Evolutionary conservation across 2,113 vertebrate species (phyloP).

Genomic region (Pogonocichla stellata): DNA sequence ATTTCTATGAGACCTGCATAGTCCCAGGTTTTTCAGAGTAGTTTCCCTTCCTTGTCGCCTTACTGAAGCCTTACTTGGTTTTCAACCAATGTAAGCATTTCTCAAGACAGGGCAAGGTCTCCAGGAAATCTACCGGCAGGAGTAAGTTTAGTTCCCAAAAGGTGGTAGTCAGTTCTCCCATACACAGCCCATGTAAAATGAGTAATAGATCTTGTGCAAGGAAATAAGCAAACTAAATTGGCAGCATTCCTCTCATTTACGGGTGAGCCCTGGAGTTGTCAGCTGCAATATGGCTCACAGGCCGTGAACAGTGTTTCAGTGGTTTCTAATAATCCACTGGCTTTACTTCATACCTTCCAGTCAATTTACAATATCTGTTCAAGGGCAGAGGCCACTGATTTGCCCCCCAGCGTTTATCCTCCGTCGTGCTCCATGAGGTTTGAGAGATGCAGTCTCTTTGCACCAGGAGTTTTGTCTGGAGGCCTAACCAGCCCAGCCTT

Average conservation of each 20-base stretch:
- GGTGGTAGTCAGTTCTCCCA: constrained; percentile 32
- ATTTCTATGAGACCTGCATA: neutral
- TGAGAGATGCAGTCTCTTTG: neutral
- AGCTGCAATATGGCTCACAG: constrained; percentile 12
- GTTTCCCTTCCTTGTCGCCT: neutral
- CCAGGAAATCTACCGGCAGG: constrained; percentile 30
- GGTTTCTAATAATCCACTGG: constrained; percentile 13
- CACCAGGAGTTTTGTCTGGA: neutral
- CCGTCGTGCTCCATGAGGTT: neutral
- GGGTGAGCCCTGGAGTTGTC: constrained; percentile 26
- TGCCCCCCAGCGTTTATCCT: neutral
- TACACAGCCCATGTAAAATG: neutral
- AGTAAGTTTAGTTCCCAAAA: constrained; percentile 21
- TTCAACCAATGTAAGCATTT: constrained; percentile 23
- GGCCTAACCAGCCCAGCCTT: neutral
- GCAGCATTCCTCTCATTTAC: neutral
- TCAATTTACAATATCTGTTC: neutral
- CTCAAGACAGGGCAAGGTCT: constrained; percentile 8
- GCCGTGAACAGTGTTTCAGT: neutral
- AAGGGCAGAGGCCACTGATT: neutral
- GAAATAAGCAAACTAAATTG: constrained; percentile 33
- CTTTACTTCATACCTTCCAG: constrained; percentile 1
- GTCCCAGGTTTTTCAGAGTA: neutral
- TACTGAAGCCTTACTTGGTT: neutral
- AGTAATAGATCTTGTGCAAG: constrained; percentile 16